Conservation (phyloP, 2,113 vertebrate species). For the Aspiorhynchus laticeps region DNA sequence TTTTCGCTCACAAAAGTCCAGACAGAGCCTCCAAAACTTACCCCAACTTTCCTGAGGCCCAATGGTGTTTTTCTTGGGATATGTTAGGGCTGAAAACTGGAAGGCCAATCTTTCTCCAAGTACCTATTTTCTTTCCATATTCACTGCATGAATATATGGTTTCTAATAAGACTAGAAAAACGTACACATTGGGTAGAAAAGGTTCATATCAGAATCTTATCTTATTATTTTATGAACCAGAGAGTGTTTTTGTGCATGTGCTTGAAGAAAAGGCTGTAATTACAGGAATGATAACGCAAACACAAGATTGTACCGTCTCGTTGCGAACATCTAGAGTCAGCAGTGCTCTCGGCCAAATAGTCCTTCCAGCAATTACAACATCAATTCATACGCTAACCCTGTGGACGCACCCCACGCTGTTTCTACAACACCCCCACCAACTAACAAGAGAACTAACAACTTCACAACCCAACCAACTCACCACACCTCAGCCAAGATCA, state of each 20-base stretch:
- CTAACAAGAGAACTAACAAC: conserved; percentile 20
- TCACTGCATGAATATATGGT: conserved; percentile 36
- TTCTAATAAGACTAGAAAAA: conserved; percentile 37
- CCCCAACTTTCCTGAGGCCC: conserved; percentile 32
- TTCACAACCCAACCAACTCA: conserved; percentile 38
- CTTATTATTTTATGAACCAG: background rate
- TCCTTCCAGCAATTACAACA: conserved; percentile 59
- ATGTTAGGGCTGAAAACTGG: conserved; percentile 41
- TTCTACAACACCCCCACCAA: conserved; percentile 35
- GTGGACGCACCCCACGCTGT: conserved; percentile 28
- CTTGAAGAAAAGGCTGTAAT: background rate
- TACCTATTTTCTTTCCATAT: conserved; percentile 41
- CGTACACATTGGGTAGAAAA: conserved; percentile 34
- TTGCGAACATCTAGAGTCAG: conserved; percentile 57
- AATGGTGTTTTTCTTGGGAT: conserved; percentile 53
- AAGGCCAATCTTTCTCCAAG: conserved; percentile 47
- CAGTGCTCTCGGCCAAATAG: conserved; percentile 51
- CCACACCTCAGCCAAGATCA: background rate
- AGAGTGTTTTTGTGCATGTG: conserved; percentile 1
- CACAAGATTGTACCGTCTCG: conserved; percentile 61
- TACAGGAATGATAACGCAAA: conserved; percentile 56
- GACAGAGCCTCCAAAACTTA: conserved; percentile 29
- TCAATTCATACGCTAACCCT: conserved; percentile 46
- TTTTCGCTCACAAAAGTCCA: background rate
- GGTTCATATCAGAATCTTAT: conserved; percentile 9